Percentiles rank a stretch among this genome's conserved stretches.
phyloP scores from a whole-genome alignment of 2,113 vertebrate genomes.

The Talpa occidentalis region DNA sequence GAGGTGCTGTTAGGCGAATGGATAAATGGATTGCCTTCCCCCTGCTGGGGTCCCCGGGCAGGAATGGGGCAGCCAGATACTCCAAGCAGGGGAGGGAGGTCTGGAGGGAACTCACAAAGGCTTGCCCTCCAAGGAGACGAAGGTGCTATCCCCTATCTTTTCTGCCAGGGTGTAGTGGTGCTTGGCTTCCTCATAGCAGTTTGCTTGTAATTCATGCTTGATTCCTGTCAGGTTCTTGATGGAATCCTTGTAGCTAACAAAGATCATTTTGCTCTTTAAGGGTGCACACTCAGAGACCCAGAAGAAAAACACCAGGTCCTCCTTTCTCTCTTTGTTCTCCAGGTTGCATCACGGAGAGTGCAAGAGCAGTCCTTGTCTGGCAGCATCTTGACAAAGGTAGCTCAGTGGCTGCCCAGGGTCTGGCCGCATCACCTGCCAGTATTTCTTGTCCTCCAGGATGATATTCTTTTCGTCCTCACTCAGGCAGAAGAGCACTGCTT shows the following conservation, averaged over 20 bases:
- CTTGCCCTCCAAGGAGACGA: constrained; percentile 91
- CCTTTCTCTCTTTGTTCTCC: constrained; percentile 96
- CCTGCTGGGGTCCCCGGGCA: constrained; percentile 81
- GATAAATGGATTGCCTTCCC: constrained; percentile 75
- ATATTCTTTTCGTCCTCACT: constrained; percentile 92
- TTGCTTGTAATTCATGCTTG: constrained; percentile 95
- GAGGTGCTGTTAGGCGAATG: constrained; percentile 78
- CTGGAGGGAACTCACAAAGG: constrained; percentile 87
- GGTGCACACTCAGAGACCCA: constrained; percentile 93
- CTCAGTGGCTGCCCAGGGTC: constrained; percentile 90
- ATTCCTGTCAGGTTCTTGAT: constrained; percentile 92
- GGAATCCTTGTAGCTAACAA: constrained; percentile 95
- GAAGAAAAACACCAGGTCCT: constrained; percentile 95
- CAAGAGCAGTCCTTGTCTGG: constrained; percentile 92
- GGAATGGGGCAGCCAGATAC: constrained; percentile 77
- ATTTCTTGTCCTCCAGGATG: constrained; percentile 91
- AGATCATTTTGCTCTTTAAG: constrained; percentile 97
- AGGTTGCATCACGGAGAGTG: constrained; percentile 92
- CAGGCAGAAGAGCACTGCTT: constrained; percentile 93
- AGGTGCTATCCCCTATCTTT: constrained; percentile 90
- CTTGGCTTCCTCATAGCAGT: constrained; percentile 91
- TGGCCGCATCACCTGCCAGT: constrained; percentile 90
- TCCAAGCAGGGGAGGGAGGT: constrained; percentile 78
- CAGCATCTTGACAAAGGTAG: constrained; percentile 92
- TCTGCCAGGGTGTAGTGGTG: constrained; percentile 91